Evolutionary conservation across 2,888 invertebrate species (phyloP).

Genomic region (Ferdinandea cuprea): DNA sequence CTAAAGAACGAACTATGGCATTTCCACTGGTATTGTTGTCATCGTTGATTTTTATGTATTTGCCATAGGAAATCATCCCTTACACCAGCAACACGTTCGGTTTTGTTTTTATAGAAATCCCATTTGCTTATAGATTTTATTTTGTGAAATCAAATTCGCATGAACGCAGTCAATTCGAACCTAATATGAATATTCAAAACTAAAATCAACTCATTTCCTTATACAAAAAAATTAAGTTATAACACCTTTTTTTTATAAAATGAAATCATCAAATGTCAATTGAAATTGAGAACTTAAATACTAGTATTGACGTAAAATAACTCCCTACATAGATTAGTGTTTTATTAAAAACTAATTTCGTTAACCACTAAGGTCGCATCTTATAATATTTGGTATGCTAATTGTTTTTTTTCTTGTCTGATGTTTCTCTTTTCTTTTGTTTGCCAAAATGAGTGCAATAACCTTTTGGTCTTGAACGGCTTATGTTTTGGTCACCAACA

Average conservation of each 20-base stretch:
- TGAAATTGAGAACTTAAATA: neutral
- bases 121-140: too few species aligned
- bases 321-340: slow-evolving; percentile 1
- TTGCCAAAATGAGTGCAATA: slow-evolving; percentile 22
- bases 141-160: too few species aligned
- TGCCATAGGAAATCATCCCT: too few species aligned
- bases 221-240: too few species aligned
- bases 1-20: too few species aligned
- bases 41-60: too few species aligned
- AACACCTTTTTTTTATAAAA: neutral
- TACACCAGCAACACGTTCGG: too few species aligned
- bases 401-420: slow-evolving; percentile 3
- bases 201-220: too few species aligned
- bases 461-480: slow-evolving; percentile 28
- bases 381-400: slow-evolving; percentile 22
- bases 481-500: slow-evolving; percentile 13
- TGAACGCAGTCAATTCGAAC: too few species aligned
- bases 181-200: too few species aligned
- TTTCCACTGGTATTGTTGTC: too few species aligned
- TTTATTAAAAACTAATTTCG: slow-evolving; percentile 19
- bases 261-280: slow-evolving; percentile 10
- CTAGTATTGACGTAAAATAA: neutral
- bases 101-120: too few species aligned
- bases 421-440: neutral
- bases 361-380: slow-evolving; percentile 15